Conservation (phyloP, 1,140 invertebrate genomes). For the Ctenoplectra terminalis region DNA sequence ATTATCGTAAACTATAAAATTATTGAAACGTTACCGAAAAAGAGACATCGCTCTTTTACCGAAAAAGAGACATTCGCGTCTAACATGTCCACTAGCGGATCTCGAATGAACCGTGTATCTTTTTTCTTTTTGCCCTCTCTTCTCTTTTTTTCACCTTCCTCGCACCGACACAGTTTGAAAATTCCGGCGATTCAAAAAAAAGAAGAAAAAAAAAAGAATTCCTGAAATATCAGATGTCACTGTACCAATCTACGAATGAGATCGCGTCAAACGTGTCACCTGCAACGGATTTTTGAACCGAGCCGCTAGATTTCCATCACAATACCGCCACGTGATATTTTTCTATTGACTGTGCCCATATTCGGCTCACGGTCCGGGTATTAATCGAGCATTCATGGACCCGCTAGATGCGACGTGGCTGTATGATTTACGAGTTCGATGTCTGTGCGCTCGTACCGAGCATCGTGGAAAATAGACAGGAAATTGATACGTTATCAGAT, state of each 20-base stretch:
- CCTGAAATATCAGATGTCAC: no score
- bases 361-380: not conserved
- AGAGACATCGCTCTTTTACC: no score
- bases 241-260: not conserved
- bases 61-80: no score
- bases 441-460: not conserved
- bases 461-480: slow-evolving; percentile 55
- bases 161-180: no score
- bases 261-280: not conserved
- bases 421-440: slow-evolving; percentile 30
- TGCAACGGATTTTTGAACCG: not conserved
- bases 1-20: no score
- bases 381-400: not conserved
- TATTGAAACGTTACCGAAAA: no score
- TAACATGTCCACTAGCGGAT: no score
- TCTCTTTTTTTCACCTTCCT: no score
- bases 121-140: no score
- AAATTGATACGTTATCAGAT: slow-evolving; percentile 71
- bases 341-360: not conserved
- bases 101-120: no score
- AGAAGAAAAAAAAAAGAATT: no score
- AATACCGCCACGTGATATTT: not conserved
- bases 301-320: not conserved
- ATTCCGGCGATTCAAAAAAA: no score
- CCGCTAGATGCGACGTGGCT: not conserved